Percentiles rank a stretch among this genome's conserved stretches.
Evolutionary conservation across 1,140 invertebrate genomes (phyloP).

Genomic region (Akabosia matsudoensis): DNA sequence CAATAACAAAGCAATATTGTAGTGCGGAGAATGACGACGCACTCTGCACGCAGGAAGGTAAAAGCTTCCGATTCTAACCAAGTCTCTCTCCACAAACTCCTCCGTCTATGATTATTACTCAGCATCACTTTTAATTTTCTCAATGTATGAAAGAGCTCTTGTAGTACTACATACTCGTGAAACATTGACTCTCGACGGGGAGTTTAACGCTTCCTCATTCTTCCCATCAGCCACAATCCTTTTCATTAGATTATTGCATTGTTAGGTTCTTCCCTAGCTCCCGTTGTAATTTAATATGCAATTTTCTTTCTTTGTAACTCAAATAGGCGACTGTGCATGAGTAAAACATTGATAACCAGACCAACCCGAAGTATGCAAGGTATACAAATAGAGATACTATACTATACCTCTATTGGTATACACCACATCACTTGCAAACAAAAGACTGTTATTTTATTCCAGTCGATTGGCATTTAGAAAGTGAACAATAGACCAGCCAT

Average conservation of each 20-base stretch:
- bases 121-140: slow-evolving; percentile 18
- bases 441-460: neutral
- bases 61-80: no score
- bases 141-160: neutral
- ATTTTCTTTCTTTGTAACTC: neutral
- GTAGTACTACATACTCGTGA: neutral
- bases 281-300: slow-evolving; percentile 14
- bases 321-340: no score
- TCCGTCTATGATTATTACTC: slow-evolving; percentile 1
- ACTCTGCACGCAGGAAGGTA: no score
- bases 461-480: neutral
- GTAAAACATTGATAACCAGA: neutral
- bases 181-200: slow-evolving; percentile 24
- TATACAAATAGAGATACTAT: no score
- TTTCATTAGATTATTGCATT: slow-evolving; percentile 17
- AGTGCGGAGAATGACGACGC: no score
- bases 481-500: neutral
- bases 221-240: slow-evolving; percentile 26
- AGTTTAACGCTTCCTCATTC: slow-evolving; percentile 12
- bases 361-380: no score
- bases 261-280: slow-evolving; percentile 11
- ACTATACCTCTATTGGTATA: neutral
- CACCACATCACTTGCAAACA: neutral
- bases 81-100: neutral
- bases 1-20: no score